Base-by-base conservation (phyloP, 2,113 vertebrate genomes). In the Anoplopoma fimbria region DNA sequence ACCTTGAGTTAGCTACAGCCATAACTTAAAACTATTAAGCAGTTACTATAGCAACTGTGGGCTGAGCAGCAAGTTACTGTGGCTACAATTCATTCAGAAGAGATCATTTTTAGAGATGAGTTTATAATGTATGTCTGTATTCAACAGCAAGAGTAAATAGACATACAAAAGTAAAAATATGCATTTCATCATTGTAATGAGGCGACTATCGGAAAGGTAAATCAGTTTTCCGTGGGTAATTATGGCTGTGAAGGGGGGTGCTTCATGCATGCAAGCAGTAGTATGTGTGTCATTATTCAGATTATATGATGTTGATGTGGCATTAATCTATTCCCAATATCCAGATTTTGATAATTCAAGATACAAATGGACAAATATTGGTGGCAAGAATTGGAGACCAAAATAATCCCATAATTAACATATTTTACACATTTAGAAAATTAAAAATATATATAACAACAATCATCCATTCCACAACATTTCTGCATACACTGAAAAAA, bases 41-140 rank as follows among this genome's bases (percentile, higher is more conserved):
- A 45, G 84, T 87, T 87, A 67, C 85, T 79, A 85, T 85, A 82
- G 88, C 29, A 82, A 79, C 81, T 47, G 13, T 51, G 34, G 68
- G 17, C 75, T 69, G 71, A 82, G 47, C 53, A 75, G 38, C 47
- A 57, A 49, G 14, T 33, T 40, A 36, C 63, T 51, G 58, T 60
- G 58, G 70, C 27, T 42, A 21, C 67, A 65, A 21, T 38, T n/a
- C 60, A 55, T 67, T 45, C 61, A 69, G 38, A 71, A 57, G 58
- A 36, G 0, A 27, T 40, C 36, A 61, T 42, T 13, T 51, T 13
- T 55, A 29, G 17, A 13, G 45, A 5, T 14, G 21, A 31, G 13
- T 25, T 4, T 62, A 6, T 29, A 45, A 64, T 70, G 9, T 23
- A n/a, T 25, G 69, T 63, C 10, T 63, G 4, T 15, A 23, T 67